phyloP scores from a whole-genome alignment of 2,797 vertebrate species.

The Passerculus sandwichensis region DNA sequence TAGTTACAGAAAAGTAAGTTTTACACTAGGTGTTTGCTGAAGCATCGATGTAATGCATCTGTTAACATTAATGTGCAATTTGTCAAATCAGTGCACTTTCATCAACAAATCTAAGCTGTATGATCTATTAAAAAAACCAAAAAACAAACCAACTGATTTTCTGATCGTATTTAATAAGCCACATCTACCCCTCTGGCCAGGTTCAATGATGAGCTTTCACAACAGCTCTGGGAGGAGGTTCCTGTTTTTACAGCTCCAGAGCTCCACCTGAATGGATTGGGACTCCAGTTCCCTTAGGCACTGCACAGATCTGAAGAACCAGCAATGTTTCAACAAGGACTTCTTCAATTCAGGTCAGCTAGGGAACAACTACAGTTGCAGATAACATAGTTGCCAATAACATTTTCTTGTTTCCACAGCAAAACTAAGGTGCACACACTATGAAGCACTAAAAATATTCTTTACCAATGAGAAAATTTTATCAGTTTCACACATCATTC shows the following conservation, averaged over 20 bases:
- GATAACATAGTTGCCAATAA: not conserved
- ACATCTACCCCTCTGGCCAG: not conserved
- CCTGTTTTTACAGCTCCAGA: not conserved
- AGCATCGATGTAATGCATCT: not conserved
- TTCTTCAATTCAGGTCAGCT: not conserved
- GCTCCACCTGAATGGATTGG: not conserved
- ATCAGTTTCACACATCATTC: not conserved
- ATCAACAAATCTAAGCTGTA: not conserved
- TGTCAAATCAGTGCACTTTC: not conserved
- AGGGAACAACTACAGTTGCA: not conserved
- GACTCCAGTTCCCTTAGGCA: not conserved
- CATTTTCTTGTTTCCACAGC: not conserved
- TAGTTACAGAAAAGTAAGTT: not conserved
- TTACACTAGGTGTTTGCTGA: not conserved
- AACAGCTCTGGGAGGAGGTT: not conserved
- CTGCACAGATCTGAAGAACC: not conserved
- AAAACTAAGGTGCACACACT: accelerated
- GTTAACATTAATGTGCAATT: not conserved
- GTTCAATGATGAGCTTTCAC: not conserved
- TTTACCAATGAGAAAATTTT: not conserved
- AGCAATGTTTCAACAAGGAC: not conserved
- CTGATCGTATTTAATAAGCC: not conserved
- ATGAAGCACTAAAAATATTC: not conserved
- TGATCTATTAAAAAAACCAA: not conserved
- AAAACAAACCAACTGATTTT: not conserved